Conservation (phyloP, 2,113 vertebrate genomes). For the Microtus richardsoni region DNA sequence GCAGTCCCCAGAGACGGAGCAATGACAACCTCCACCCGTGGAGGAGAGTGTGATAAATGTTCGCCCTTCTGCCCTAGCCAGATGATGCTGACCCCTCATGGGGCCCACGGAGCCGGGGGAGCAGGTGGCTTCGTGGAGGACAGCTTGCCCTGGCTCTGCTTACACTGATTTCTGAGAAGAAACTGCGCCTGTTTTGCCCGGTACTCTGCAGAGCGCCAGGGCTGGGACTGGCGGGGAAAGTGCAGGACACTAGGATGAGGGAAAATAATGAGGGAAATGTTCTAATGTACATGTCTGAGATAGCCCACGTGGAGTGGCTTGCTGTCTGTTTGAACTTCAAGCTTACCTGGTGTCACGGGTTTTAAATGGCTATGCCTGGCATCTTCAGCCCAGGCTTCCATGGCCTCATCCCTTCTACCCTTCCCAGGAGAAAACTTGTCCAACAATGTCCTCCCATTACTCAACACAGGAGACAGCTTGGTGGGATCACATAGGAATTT, state of each 20-base stretch:
- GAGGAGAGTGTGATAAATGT: constrained; percentile 29
- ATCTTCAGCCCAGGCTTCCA: not conserved
- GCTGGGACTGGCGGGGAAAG: not conserved
- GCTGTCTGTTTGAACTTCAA: not conserved
- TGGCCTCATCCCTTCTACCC: not conserved
- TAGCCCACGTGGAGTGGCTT: rapidly evolving
- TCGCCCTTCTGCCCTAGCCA: constrained; percentile 52
- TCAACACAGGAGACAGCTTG: rapidly evolving
- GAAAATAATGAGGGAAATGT: rapidly evolving
- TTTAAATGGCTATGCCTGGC: not conserved
- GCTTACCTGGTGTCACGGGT: rapidly evolving
- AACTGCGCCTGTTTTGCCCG: rapidly evolving
- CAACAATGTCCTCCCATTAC: rapidly evolving
- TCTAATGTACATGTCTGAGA: rapidly evolving
- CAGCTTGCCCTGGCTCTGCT: rapidly evolving
- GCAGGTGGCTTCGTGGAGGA: not conserved
- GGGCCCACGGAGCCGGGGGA: not conserved
- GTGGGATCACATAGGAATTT: not conserved
- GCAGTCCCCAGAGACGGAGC: constrained; percentile 51
- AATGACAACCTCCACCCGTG: constrained; percentile 49
- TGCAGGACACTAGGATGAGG: not conserved
- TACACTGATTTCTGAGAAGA: rapidly evolving
- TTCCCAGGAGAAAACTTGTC: not conserved
- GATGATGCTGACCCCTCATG: constrained; percentile 48
- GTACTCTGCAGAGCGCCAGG: not conserved